Evolutionary conservation across 2,113 vertebrate species (phyloP).

Genomic region (Ictidomys tridecemlineatus): DNA sequence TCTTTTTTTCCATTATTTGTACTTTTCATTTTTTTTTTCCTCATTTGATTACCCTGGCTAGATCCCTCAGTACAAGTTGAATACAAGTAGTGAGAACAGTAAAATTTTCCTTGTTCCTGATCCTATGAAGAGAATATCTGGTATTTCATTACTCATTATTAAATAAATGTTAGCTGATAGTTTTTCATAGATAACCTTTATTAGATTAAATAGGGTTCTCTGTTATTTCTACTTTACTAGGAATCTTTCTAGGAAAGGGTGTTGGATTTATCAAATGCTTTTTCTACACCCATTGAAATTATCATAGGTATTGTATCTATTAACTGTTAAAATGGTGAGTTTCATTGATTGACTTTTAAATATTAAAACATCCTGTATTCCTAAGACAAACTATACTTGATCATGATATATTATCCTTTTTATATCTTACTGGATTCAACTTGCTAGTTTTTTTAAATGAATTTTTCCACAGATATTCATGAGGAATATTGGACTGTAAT

Average conservation of each 20-base stretch:
- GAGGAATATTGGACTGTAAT: background rate
- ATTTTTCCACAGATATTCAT: conserved; percentile 5
- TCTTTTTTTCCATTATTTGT: conserved; percentile 12
- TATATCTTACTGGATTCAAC: conserved; percentile 8
- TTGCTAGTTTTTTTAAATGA: conserved; percentile 7
- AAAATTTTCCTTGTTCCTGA: background rate
- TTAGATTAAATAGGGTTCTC: background rate
- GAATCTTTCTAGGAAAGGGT: background rate
- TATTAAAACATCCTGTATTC: background rate
- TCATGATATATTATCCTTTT: background rate
- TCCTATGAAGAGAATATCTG: background rate
- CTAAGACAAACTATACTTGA: background rate
- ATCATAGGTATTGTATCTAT: background rate
- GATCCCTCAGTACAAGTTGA: background rate
- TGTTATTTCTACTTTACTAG: background rate
- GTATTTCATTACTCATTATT: background rate
- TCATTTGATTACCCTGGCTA: background rate
- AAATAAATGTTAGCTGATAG: background rate
- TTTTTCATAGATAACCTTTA: background rate
- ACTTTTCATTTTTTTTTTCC: conserved; percentile 51
- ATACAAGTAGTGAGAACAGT: background rate
- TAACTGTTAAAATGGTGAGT: background rate
- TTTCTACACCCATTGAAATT: background rate
- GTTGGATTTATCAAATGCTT: conserved; percentile 37
- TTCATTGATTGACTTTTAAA: conserved; percentile 16